A percentile compares a stretch with the other conserved stretches of the same genome.
Evolutionary conservation across 2,113 vertebrate genomes (phyloP).

Genomic region (Artemisiospiza belli): DNA sequence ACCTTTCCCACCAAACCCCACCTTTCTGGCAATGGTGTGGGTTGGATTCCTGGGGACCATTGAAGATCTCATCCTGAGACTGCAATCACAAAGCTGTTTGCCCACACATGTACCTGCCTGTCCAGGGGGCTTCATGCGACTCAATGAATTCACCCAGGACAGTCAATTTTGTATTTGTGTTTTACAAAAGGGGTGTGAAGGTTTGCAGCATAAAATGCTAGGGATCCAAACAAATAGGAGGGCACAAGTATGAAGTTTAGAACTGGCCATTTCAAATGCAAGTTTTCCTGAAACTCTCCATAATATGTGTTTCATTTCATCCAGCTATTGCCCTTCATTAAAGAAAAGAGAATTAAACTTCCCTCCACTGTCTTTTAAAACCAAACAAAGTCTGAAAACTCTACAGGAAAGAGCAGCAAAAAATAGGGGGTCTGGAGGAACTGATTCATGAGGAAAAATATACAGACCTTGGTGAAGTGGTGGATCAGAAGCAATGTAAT

Average conservation of each 20-base stretch:
- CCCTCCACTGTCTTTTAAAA: background rate
- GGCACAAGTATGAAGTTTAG: background rate
- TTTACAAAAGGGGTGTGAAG: background rate
- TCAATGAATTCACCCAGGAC: background rate
- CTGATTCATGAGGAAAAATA: background rate
- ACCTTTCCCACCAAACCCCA: background rate
- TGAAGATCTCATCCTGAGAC: background rate
- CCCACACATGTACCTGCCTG: background rate
- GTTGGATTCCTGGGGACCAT: rapidly evolving
- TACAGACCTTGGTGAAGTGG: background rate
- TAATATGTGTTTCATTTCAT: background rate
- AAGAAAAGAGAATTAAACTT: background rate
- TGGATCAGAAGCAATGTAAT: background rate
- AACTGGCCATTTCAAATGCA: background rate
- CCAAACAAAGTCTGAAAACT: background rate
- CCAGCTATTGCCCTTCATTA: background rate
- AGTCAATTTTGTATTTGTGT: background rate
- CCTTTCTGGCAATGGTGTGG: background rate
- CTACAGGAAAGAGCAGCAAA: background rate
- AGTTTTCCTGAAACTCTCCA: background rate
- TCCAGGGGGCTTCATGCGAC: background rate
- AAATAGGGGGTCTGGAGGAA: background rate
- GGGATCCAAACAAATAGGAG: background rate
- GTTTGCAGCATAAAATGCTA: background rate
- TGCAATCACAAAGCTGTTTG: background rate